Conservation (phyloP, 2,797 vertebrate genomes). For the Danio aesculapii region DNA sequence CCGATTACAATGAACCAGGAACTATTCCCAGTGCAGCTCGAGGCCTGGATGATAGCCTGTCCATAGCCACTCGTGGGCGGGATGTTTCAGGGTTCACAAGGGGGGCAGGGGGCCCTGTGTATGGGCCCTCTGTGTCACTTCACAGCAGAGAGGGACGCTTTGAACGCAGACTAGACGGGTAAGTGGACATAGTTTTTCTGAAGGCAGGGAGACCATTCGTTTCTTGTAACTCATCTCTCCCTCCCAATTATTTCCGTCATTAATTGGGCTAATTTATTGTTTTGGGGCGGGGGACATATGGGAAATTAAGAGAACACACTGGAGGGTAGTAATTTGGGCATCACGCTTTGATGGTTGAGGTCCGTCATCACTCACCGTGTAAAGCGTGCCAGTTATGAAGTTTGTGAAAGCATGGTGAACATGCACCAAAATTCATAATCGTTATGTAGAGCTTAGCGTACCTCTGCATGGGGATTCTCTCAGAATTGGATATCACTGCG, state of each 20-base stretch:
- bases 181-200: slow-evolving; percentile 88
- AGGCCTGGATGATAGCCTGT: slow-evolving; percentile 98
- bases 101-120: slow-evolving; percentile 96
- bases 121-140: slow-evolving; percentile 95
- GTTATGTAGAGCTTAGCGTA: slow-evolving; percentile 62
- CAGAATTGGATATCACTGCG: slow-evolving; percentile 77
- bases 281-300: slow-evolving; percentile 53
- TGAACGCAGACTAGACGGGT: slow-evolving; percentile 99
- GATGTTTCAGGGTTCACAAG: slow-evolving; percentile 99
- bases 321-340: slow-evolving; percentile 36
- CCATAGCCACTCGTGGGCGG: slow-evolving; percentile 97
- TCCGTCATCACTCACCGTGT: slow-evolving; percentile 38
- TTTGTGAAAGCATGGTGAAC: slow-evolving; percentile 46
- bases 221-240: slow-evolving; percentile 76
- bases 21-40: slow-evolving; percentile 98
- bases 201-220: slow-evolving; percentile 77
- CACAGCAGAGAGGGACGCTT: slow-evolving; percentile 99
- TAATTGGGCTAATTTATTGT: slow-evolving; percentile 67
- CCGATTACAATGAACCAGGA: slow-evolving; percentile 99
- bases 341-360: slow-evolving; percentile 38
- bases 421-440: slow-evolving; percentile 44
- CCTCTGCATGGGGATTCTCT: slow-evolving; percentile 70
- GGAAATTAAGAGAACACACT: slow-evolving; percentile 43
- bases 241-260: slow-evolving; percentile 79
- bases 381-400: slow-evolving; percentile 23